Evolutionary conservation across 2,113 vertebrate species (phyloP), one percentile per base, ranked within the genome.

Genomic region (Nibea albiflora): DNA sequence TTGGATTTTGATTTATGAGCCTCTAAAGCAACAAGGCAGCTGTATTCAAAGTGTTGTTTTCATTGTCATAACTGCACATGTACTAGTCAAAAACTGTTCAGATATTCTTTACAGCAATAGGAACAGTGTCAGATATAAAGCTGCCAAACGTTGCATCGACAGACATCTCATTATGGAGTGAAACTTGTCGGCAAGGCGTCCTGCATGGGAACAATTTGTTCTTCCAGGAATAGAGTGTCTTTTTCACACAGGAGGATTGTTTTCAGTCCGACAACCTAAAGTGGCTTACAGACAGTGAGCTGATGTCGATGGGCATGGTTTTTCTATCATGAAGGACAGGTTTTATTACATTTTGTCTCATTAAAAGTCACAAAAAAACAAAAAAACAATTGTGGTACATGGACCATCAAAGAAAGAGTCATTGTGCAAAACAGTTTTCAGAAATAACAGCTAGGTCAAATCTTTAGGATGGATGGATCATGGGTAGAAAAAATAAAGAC

Each of bases 181-280:
- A 47, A 67, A 58, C 44, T 15, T 58, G 11, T 35, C 12, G 11
- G 24, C 49, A 4, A 12, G 11, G 28, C 24, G 1, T 68, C 75
- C 64, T 61, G 56, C n/a, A n/a, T 11, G 8, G 56, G 46, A 39
- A 78, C 65, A 69, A 16, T 11, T 61, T 44, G 76, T 69, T 78
- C 44, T 17, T 39, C 42, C 53, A 12, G 69, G 10, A 20, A 57
- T 15, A 57, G 17, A 1, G 16, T 54, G 35, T 22, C 1, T 46
- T 57, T 26, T 26, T 19, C 17, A 9, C 14, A 26, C 31, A 44
- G 31, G 67, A 53, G 17, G 28, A 39, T 17, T 24, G 12, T 57
- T 26, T 20, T 57, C 3, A 7, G 61, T 24, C 31, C 31, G 7
- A 35, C 35, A 35, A 35, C 35, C 53, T 22, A 4, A 22, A 22